phyloP scores from a whole-genome alignment of 2,113 vertebrate genomes.

The rabbit (Oryctolagus cuniculus) region mOryCun1.1 NC_091438.1:23183001-23183500 shows the following conservation, averaged over 20 bases:
- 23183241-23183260: not conserved
- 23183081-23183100: not conserved
- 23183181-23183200: not conserved
- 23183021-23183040: not conserved
- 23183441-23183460: too few species aligned
- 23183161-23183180: not conserved
- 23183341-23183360: not conserved
- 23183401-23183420: too few species aligned
- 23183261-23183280: too few species aligned
- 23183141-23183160: not conserved
- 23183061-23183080: not conserved
- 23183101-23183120: not conserved
- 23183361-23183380: not conserved
- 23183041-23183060: not conserved
- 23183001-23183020: not conserved
- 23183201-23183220: not conserved
- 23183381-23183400: not conserved
- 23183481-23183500: too few species aligned
- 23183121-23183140: not conserved
- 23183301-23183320: rapidly evolving
- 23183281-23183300: too few species aligned
- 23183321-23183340: not conserved
- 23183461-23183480: too few species aligned
- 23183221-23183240: not conserved
- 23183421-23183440: too few species aligned